phyloP scores from a whole-genome alignment of 1,140 invertebrate species.

The Pachypsylla venusta region DNA sequence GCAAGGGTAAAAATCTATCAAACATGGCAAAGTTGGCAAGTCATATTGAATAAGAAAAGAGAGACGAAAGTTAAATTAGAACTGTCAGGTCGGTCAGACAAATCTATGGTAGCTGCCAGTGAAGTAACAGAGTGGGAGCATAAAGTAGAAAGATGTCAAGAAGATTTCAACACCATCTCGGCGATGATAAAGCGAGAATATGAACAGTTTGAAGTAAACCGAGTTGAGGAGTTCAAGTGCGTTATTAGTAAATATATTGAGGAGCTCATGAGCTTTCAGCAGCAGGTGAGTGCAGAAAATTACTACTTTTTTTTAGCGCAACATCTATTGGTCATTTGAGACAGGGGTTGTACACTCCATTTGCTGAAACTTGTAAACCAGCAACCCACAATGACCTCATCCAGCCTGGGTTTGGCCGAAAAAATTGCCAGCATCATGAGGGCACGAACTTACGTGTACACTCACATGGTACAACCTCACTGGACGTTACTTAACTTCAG shows the following conservation, averaged over 20 bases:
- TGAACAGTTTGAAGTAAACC: constrained; percentile 74
- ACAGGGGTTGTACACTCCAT: no score
- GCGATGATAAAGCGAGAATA: constrained; percentile 92
- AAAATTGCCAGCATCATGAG: not conserved
- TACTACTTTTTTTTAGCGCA: not conserved
- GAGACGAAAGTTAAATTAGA: constrained; percentile 88
- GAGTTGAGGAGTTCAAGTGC: constrained; percentile 81
- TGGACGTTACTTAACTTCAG: no score
- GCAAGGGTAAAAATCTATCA: constrained; percentile 96
- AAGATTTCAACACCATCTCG: constrained; percentile 93
- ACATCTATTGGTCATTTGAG: not conserved
- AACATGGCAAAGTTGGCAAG: constrained; percentile 92
- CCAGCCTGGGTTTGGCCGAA: not conserved
- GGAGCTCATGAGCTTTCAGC: constrained; percentile 84
- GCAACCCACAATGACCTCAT: no score
- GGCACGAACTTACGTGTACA: not conserved
- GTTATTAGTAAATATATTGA: constrained; percentile 85
- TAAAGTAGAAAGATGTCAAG: constrained; percentile 89
- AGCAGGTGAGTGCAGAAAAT: constrained; percentile 48
- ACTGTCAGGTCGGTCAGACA: constrained; percentile 71
- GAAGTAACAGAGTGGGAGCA: constrained; percentile 94
- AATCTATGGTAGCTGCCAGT: constrained; percentile 68
- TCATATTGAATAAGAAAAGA: constrained; percentile 84
- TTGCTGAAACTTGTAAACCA: no score
- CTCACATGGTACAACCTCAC: constrained; percentile 1